Evolutionary conservation across 2,888 invertebrate genomes (phyloP), one percentile per base, ranked within the genome.

Genomic region (Anaspis maculata): DNA sequence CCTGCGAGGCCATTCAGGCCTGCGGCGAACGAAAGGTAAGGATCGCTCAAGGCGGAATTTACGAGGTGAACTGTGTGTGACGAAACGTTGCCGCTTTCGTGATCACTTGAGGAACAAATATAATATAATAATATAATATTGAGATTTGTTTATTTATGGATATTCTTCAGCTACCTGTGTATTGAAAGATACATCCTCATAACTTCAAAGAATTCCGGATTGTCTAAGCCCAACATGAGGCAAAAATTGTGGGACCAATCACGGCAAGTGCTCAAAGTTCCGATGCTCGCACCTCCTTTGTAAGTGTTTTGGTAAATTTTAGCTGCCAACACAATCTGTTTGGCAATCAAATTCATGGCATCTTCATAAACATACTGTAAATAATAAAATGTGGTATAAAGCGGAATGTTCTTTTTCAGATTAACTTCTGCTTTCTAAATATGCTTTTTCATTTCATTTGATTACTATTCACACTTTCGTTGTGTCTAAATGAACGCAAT

Each of bases 1-100:
- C 95, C 95, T 36, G 95, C 94, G 25, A 95, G 72, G 13, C 95
- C 95, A 65, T 89, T 89, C 74, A 96, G 81, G 30, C 91, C 91
- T 27, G 90, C 94, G 25, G 90, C 79, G 64, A 91, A 91, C 6
- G 90, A 85, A 3, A 96, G 74, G 68, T 91, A 94, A 9, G 94
- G 91, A 65, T 95, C 94, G 51, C 91, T 90, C 29, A 95, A 72
- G 2, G 95, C 94, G 0, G 92, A 92, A 21, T 88, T 94, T 3
- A 95, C 92, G 62, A 96, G 69, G 67, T 95, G 95, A 9, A 85
- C 84, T 0, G 94, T 85, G 68, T 95, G 95, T 2, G 95, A 95
- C 5, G 90, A 91, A 3, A 96, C 95, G 64, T 95, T 95, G 50
- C 95, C 94, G 48, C 94, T 92, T 68, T 95, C 94, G 68, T 95